Evolutionary conservation across 2,113 vertebrate species (phyloP).

Genomic region (Vulpes lagopus): DNA sequence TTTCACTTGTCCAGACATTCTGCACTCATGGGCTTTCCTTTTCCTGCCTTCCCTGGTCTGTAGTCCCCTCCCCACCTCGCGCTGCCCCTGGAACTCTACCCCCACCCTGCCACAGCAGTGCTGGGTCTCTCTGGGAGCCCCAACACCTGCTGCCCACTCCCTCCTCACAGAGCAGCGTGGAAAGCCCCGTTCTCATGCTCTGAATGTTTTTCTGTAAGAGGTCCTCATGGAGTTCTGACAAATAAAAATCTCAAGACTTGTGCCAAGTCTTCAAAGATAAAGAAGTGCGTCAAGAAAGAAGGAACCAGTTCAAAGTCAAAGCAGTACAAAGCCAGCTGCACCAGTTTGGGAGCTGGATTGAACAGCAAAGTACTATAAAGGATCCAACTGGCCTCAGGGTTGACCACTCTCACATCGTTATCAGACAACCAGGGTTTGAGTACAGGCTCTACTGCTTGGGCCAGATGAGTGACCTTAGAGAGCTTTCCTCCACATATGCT

Average conservation of each 20-base stretch:
- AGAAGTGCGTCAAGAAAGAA: not conserved
- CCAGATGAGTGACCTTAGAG: not conserved
- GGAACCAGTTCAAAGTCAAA: not conserved
- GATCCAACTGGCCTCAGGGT: not conserved
- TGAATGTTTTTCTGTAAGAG: not conserved
- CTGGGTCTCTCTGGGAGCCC: not conserved
- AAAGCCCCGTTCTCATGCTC: not conserved
- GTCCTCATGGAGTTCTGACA: not conserved
- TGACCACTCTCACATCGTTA: rapidly evolving
- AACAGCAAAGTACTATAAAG: not conserved
- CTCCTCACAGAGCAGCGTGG: not conserved
- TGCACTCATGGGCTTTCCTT: not conserved
- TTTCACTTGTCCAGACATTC: not conserved
- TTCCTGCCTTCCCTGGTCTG: not conserved
- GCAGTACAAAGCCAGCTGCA: not conserved
- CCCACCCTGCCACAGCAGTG: too few species aligned
- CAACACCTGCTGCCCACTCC: rapidly evolving
- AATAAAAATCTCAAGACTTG: not conserved
- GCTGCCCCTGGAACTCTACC: too few species aligned
- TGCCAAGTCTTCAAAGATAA: not conserved
- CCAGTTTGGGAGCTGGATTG: too few species aligned
- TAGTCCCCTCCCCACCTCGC: not conserved
- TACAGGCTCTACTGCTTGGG: too few species aligned
- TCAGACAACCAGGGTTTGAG: not conserved
- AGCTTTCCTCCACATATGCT: not conserved